These are phyloP conservation scores for Actinia equina DNA, from an alignment of 64 coral and sea anemone genomes.

Conservation along the genomic window DNA sequence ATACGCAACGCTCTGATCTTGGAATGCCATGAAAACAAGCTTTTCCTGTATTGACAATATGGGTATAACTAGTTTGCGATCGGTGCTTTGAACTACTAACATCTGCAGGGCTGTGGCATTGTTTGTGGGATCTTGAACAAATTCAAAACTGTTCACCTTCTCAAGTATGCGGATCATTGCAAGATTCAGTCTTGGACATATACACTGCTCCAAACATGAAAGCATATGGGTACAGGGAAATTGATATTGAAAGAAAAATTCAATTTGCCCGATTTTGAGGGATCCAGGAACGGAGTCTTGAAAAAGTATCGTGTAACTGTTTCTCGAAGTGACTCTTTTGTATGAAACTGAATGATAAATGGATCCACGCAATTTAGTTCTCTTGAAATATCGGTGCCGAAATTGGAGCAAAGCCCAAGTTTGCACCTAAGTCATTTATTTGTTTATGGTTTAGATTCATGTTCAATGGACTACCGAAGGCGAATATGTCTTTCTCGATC, in stretches of 20 bases:
- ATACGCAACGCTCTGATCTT: too few relatives aligned
- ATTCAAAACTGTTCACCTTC: too few relatives aligned
- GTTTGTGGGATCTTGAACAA: background rate
- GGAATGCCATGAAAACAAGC: too few relatives aligned
- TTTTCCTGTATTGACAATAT: too few relatives aligned
- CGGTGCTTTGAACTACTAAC: background rate
- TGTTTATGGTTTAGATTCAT: too few relatives aligned
- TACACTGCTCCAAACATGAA: too few relatives aligned
- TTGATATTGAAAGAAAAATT: too few relatives aligned
- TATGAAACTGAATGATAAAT: too few relatives aligned
- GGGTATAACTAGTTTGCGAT: background rate
- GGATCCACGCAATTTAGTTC: conserved; percentile 5
- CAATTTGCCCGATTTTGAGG: background rate
- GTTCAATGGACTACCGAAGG: too few relatives aligned
- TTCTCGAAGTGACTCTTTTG: conserved; percentile 3
- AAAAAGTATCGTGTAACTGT: conserved; percentile 15
- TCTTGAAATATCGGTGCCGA: background rate
- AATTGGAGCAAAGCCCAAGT: background rate
- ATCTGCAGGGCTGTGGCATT: background rate
- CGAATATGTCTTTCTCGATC: too few relatives aligned
- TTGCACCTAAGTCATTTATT: background rate
- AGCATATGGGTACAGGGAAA: too few relatives aligned
- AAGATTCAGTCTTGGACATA: too few relatives aligned
- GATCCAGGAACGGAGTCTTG: background rate
- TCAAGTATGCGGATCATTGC: background rate